Percentiles rank a stretch among this genome's conserved stretches.
These are phyloP conservation scores for Octopus sinensis DNA, from an alignment of 1,140 invertebrate genomes.

Conservation along the genomic window DNA sequence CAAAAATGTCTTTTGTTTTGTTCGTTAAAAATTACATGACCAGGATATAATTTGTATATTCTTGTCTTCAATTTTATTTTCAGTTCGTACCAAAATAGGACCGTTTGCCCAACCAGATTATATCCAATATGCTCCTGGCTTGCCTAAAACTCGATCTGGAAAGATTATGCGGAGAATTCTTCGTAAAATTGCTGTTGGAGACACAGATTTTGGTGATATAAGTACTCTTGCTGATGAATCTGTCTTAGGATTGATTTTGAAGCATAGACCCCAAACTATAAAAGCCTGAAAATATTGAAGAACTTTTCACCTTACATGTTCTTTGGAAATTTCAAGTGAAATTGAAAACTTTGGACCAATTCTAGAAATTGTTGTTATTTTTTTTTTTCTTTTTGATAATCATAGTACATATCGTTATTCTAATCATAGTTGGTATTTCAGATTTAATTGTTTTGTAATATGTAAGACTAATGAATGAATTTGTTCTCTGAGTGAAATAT, in stretches of 20 bases:
- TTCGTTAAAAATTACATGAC: no score
- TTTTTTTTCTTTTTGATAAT: no score
- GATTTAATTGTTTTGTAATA: no score
- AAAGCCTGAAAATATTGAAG: neutral
- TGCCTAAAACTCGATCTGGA: constrained; percentile 96
- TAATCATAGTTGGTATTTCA: no score
- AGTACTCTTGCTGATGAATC: constrained; percentile 86
- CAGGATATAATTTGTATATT: neutral
- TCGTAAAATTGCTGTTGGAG: constrained; percentile 81
- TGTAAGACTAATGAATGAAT: no score
- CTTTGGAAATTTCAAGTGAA: neutral
- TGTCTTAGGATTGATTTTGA: constrained; percentile 64
- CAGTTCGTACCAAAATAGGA: constrained; percentile 88
- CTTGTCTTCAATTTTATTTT: constrained; percentile 20
- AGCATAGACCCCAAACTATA: constrained; percentile 34
- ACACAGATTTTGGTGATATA: constrained; percentile 83
- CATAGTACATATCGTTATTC: no score
- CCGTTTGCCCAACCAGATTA: constrained; percentile 94
- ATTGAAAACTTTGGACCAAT: neutral
- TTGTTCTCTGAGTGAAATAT: no score
- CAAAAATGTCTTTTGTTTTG: no score
- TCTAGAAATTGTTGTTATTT: neutral
- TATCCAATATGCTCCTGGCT: constrained; percentile 80
- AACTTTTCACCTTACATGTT: neutral
- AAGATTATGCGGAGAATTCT: constrained; percentile 96